Evolutionary conservation across 2,113 vertebrate genomes (phyloP).

Genomic region (Proterorhinus semilunaris): DNA sequence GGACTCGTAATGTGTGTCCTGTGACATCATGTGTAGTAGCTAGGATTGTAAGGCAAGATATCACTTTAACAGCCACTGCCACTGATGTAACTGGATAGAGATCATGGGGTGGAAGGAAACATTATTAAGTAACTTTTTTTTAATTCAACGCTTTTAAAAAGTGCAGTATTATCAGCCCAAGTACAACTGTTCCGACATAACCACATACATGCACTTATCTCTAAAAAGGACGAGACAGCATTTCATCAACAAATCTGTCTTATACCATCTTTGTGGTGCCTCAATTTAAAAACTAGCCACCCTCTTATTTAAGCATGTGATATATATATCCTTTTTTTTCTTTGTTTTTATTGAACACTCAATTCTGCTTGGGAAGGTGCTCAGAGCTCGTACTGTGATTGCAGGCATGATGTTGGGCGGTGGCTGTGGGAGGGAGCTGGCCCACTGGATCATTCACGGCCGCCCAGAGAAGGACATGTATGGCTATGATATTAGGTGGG

Average conservation of each 20-base stretch:
- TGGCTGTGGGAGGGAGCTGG: conserved; percentile 91
- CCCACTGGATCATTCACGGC: conserved; percentile 90
- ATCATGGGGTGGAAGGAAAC: not conserved
- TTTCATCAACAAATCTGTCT: too few species aligned
- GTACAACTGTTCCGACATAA: not conserved
- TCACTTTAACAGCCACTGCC: not conserved
- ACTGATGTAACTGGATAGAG: too few species aligned
- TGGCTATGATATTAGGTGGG: conserved; percentile 90
- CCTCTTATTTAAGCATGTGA: not conserved
- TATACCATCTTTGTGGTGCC: too few species aligned
- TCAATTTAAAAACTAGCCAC: not conserved
- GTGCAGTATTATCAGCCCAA: not conserved
- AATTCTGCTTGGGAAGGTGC: too few species aligned
- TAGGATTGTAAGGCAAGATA: conserved; percentile 9
- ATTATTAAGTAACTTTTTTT: too few species aligned
- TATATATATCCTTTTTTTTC: too few species aligned
- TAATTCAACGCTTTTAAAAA: too few species aligned
- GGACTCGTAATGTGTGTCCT: conserved; percentile 22
- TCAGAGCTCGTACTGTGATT: not conserved
- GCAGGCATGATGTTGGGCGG: conserved; percentile 98
- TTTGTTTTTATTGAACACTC: too few species aligned
- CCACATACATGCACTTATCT: too few species aligned
- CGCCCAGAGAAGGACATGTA: conserved; percentile 97
- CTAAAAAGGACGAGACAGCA: too few species aligned
- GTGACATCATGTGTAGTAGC: conserved; percentile 11